Conservation (phyloP, 2,797 vertebrate genomes). For the Poeciliopsis infans region DNA sequence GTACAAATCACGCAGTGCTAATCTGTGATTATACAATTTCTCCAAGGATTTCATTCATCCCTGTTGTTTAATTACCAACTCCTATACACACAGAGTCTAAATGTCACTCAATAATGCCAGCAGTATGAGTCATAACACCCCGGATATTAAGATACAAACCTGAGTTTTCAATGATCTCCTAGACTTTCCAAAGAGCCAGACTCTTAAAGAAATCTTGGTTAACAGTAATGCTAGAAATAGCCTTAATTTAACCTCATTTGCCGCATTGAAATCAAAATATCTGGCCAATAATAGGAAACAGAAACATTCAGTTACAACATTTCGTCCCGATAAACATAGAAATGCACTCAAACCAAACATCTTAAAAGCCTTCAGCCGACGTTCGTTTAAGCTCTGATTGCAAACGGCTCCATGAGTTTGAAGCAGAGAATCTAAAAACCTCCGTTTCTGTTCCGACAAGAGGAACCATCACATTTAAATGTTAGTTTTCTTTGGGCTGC, state of each 20-base stretch:
- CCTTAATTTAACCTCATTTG: not conserved
- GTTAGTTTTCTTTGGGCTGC: too few species aligned
- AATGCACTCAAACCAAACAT: not conserved
- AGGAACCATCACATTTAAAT: too few species aligned
- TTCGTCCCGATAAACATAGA: too few species aligned
- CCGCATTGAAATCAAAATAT: not conserved
- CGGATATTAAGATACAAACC: not conserved
- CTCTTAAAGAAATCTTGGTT: not conserved
- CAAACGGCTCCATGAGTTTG: too few species aligned
- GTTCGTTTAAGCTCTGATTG: too few species aligned
- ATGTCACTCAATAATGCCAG: constrained; percentile 20
- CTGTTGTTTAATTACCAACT: constrained; percentile 46
- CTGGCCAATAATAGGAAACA: not conserved
- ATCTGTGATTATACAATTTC: constrained; percentile 32
- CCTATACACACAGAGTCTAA: constrained; percentile 9
- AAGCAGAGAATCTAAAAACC: too few species aligned
- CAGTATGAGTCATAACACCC: constrained; percentile 12
- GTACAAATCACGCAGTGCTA: constrained; percentile 39
- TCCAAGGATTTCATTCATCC: constrained; percentile 27
- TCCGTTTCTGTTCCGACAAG: too few species aligned
- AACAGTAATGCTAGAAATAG: not conserved
- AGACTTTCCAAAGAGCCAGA: not conserved
- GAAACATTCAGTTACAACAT: not conserved
- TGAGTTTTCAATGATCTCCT: not conserved
- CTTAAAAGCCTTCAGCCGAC: too few species aligned